Conservation (phyloP, 2,797 vertebrate species). For the Ctenochaetus hawaiiensis region DNA sequence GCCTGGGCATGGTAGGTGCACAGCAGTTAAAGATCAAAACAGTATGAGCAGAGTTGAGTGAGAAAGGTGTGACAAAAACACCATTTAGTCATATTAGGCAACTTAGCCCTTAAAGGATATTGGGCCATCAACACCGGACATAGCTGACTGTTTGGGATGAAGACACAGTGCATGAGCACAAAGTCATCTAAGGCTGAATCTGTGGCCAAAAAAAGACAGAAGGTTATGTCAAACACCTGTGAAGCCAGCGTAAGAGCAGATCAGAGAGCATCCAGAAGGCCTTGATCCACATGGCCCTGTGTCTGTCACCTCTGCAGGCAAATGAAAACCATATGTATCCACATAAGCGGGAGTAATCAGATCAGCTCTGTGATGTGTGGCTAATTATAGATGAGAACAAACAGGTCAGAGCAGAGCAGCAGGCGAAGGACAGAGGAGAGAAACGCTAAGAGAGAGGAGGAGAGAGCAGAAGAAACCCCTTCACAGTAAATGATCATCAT, state of each 20-base stretch:
- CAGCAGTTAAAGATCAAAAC: slow-evolving; percentile 86
- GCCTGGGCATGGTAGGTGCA: slow-evolving; percentile 94
- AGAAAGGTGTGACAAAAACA: background rate
- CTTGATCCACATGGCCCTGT: slow-evolving; percentile 39
- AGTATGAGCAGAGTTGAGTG: background rate
- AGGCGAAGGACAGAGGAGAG: slow-evolving; percentile 44
- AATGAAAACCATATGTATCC: slow-evolving; percentile 67
- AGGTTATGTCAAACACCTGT: slow-evolving; percentile 38
- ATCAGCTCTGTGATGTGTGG: slow-evolving; percentile 71
- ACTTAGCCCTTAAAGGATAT: slow-evolving; percentile 91
- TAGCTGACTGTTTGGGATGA: slow-evolving; percentile 95
- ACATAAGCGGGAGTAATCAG: slow-evolving; percentile 66
- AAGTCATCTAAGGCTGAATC: slow-evolving; percentile 95
- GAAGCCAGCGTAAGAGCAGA: slow-evolving; percentile 30
- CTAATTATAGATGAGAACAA: slow-evolving; percentile 76
- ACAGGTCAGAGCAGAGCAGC: slow-evolving; percentile 63
- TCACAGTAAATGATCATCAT: slow-evolving; percentile 36
- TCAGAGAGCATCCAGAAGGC: slow-evolving; percentile 49
- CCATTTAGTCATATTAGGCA: background rate
- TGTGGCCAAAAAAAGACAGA: slow-evolving; percentile 69
- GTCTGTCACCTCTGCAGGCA: slow-evolving; percentile 62
- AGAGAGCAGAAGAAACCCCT: slow-evolving; percentile 39
- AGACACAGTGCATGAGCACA: slow-evolving; percentile 96
- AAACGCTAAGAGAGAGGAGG: slow-evolving; percentile 16
- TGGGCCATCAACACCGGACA: slow-evolving; percentile 94